These are phyloP conservation scores for Esox niger DNA, from an alignment of 2,113 vertebrate genomes.

Conservation along the genomic window DNA sequence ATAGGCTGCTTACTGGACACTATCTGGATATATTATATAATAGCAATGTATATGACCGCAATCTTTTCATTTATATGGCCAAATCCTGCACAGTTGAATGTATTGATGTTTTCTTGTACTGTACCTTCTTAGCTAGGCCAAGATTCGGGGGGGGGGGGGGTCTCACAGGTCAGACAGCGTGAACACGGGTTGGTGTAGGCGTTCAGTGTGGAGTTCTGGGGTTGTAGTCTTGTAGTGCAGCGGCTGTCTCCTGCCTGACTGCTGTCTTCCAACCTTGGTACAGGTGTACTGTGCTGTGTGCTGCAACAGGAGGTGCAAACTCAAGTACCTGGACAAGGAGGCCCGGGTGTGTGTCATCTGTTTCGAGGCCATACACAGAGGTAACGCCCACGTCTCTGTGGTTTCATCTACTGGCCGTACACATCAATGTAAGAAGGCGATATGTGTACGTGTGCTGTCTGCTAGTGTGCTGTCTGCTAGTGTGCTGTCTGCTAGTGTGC, in stretches of 20 bases:
- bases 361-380: slow-evolving; percentile 84
- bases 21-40: not conserved
- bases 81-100: not conserved
- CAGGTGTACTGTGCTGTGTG: slow-evolving; percentile 92
- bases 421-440: too few species aligned
- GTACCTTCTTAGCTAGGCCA: not conserved
- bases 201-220: not conserved
- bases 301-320: slow-evolving; percentile 89
- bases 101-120: not conserved
- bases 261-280: slow-evolving; percentile 24
- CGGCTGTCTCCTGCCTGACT: not conserved
- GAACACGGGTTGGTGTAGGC: not conserved
- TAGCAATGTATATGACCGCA: too few species aligned
- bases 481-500: too few species aligned
- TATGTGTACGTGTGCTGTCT: too few species aligned
- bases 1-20: not conserved
- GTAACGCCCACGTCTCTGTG: slow-evolving; percentile 69
- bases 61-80: not conserved
- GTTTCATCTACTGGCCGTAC: too few species aligned
- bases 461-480: too few species aligned
- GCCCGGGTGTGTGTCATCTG: slow-evolving; percentile 91
- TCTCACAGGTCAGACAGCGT: not conserved
- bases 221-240: not conserved
- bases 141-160: too few species aligned
- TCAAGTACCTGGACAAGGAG: slow-evolving; percentile 93